A percentile compares a stretch with the other conserved stretches of the same genome.
Conservation (phyloP, 2,888 invertebrate genomes). For the Cepaea hortensis region DNA sequence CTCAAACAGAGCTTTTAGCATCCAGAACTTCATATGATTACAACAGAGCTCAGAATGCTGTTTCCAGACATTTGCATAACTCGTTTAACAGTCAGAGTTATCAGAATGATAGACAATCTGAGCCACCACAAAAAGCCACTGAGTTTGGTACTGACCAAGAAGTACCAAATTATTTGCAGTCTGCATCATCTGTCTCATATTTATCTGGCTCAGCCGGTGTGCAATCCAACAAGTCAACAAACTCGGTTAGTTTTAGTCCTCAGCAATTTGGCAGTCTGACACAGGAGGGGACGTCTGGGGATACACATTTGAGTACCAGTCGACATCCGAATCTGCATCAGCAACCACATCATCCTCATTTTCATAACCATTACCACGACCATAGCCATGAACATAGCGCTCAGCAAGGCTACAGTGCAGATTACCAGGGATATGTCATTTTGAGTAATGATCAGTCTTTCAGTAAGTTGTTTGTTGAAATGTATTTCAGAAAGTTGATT, state of each 20-base stretch:
- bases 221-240: background rate
- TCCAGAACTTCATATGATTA: background rate
- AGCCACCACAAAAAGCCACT: background rate
- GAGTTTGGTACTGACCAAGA: background rate
- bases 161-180: background rate
- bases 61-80: background rate
- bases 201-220: background rate
- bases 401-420: background rate
- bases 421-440: conserved; percentile 60
- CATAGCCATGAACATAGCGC: background rate
- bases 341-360: conserved; percentile 31
- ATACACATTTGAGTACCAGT: background rate
- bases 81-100: background rate
- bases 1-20: background rate
- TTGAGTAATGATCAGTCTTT: conserved; percentile 44
- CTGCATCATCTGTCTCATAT: background rate
- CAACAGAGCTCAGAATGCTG: background rate
- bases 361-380: conserved; percentile 20
- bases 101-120: background rate
- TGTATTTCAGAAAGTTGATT: too few relatives aligned
- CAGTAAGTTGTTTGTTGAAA: background rate
- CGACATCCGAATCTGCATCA: background rate
- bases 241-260: background rate
- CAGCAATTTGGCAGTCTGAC: background rate
- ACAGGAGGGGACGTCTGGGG: background rate